Conservation (phyloP, 2,113 vertebrate species). For the Proterorhinus semilunaris region DNA sequence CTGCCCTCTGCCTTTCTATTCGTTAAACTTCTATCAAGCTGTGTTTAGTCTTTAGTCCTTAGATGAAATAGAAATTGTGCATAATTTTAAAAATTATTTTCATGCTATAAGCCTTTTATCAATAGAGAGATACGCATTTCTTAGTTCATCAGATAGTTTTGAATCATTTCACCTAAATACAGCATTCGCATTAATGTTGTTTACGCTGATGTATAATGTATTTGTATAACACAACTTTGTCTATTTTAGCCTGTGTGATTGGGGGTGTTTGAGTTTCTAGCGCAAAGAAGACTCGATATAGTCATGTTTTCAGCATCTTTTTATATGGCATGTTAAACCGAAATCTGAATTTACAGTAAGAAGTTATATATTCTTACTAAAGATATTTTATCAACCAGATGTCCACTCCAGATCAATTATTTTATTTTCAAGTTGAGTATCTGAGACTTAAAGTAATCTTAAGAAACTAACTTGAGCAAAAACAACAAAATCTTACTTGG, state of each 20-base stretch:
- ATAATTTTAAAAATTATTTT: neutral
- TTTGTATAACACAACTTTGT: neutral
- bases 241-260: neutral
- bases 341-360: neutral
- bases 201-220: neutral
- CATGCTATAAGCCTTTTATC: neutral
- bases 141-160: neutral
- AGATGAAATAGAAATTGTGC: neutral
- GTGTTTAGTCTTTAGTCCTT: slow-evolving; percentile 45
- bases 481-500: too few relatives aligned
- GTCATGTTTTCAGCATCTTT: neutral
- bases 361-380: neutral
- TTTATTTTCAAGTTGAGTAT: too few relatives aligned
- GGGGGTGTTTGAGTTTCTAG: neutral
- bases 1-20: slow-evolving; percentile 93
- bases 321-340: neutral
- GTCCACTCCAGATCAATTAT: neutral
- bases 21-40: slow-evolving; percentile 86
- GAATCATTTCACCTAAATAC: neutral
- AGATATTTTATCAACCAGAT: too few relatives aligned
- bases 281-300: neutral
- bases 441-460: too few relatives aligned
- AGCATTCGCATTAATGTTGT: neutral
- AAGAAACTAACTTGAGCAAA: too few relatives aligned
- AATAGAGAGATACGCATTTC: neutral